Conservation (phyloP, 2,797 vertebrate genomes). For the Anguilla obscura region DNA sequence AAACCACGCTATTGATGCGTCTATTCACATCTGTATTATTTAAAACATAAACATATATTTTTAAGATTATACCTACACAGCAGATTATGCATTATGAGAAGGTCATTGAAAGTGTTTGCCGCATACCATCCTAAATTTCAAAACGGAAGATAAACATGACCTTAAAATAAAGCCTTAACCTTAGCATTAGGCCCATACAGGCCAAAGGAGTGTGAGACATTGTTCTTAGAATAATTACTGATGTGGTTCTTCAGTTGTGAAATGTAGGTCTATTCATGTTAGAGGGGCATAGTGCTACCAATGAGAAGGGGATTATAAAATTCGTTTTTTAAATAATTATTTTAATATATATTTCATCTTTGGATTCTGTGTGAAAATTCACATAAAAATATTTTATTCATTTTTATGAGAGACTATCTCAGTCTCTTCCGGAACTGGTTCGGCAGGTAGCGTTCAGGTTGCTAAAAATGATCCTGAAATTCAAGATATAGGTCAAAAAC, state of each 20-base stretch:
- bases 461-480: background rate
- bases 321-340: background rate
- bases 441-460: background rate
- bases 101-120: background rate
- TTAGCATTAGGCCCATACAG: background rate
- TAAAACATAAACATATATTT: background rate
- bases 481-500: background rate
- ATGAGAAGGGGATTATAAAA: background rate
- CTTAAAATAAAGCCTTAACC: background rate
- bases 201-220: background rate
- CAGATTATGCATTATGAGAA: background rate
- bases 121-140: background rate
- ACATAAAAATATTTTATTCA: background rate
- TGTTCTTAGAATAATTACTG: background rate
- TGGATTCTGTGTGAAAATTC: background rate
- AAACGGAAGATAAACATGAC: background rate
- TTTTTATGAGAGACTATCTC: background rate
- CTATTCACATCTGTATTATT: background rate
- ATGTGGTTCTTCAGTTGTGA: background rate
- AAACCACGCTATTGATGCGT: background rate
- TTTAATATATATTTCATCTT: background rate
- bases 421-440: background rate
- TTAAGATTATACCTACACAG: background rate
- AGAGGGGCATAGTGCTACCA: background rate
- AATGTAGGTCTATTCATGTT: background rate